Evolutionary conservation across 2,888 invertebrate species (phyloP).

Genomic region (Oxytorus armatus): DNA sequence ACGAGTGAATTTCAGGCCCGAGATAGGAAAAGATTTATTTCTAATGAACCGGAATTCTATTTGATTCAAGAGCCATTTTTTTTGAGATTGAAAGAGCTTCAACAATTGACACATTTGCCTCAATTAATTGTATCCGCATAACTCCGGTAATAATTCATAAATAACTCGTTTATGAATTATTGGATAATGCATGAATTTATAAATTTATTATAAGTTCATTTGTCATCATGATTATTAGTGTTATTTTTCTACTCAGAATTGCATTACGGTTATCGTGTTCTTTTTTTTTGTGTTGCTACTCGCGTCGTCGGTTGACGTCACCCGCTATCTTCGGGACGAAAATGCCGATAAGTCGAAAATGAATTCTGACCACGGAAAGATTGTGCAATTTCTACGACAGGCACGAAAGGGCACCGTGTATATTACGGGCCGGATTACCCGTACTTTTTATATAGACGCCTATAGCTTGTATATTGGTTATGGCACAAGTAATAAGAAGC

Average conservation of each 20-base stretch:
- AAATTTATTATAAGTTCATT: no score
- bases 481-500: slow-evolving; percentile 41
- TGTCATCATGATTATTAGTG: not conserved
- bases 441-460: slow-evolving; percentile 34
- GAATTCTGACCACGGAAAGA: slow-evolving; percentile 36
- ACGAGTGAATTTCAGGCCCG: no score
- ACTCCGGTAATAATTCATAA: no score
- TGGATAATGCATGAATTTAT: no score
- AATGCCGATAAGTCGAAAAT: slow-evolving; percentile 37
- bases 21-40: no score
- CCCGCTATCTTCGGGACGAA: slow-evolving; percentile 1
- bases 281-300: slow-evolving; percentile 10
- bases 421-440: slow-evolving; percentile 36
- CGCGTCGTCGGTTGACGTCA: slow-evolving; percentile 45
- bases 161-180: no score
- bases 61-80: no score
- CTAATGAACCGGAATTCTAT: no score
- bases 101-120: no score
- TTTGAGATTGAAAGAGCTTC: no score
- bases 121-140: no score
- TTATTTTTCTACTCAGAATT: not conserved
- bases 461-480: slow-evolving; percentile 14
- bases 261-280: not conserved
- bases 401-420: slow-evolving; percentile 4
- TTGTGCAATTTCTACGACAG: slow-evolving; percentile 54